Evolutionary conservation across 2,888 invertebrate species (phyloP).

Genomic region (Diarsia brunnea): DNA sequence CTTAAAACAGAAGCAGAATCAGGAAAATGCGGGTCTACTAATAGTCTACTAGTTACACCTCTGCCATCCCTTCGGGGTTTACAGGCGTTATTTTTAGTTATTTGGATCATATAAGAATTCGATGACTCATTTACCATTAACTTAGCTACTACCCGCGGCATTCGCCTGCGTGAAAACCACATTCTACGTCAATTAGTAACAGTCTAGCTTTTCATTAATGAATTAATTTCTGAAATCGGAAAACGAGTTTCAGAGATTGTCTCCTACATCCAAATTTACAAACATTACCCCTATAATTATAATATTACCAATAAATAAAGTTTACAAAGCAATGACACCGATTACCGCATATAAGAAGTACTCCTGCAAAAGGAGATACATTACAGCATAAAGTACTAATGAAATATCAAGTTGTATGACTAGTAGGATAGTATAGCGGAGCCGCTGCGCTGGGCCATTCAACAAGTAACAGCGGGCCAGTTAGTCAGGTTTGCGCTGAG

Average conservation of each 20-base stretch:
- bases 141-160: background rate
- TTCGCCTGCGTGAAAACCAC: background rate
- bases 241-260: background rate
- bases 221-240: background rate
- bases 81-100: too few relatives aligned
- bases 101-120: background rate
- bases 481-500: slow-evolving; percentile 51
- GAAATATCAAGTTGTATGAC: slow-evolving; percentile 33
- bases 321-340: background rate
- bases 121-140: background rate
- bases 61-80: too few relatives aligned
- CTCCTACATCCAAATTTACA: background rate
- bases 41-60: too few relatives aligned
- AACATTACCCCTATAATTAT: background rate
- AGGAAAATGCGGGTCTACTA: too few relatives aligned
- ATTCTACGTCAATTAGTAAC: background rate
- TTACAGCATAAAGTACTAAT: background rate
- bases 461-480: slow-evolving; percentile 49
- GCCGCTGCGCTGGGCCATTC: slow-evolving; percentile 56
- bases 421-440: slow-evolving; percentile 18
- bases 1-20: too few relatives aligned
- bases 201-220: background rate
- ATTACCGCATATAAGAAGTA: slow-evolving; percentile 3
- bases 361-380: slow-evolving; percentile 7
- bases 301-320: background rate